Evolutionary conservation across 2,113 vertebrate genomes (phyloP).

Genomic region (Acanthisitta chloris): DNA sequence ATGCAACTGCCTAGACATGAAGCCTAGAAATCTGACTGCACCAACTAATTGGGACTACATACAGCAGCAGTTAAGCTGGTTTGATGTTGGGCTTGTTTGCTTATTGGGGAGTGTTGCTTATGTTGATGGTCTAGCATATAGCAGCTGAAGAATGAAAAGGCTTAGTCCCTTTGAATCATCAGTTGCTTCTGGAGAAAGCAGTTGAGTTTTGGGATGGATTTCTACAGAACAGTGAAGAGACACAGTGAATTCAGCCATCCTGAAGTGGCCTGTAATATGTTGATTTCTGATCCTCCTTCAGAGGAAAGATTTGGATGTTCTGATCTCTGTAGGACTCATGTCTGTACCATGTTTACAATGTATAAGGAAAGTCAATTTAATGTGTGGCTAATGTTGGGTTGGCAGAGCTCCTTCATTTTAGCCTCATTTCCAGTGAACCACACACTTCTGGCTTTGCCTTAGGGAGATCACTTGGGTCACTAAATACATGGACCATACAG

Average conservation of each 20-base stretch:
- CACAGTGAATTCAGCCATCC: neutral
- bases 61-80: neutral
- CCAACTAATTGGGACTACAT: neutral
- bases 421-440: neutral
- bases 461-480: neutral
- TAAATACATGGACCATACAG: neutral
- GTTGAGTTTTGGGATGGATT: neutral
- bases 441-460: neutral
- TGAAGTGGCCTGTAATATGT: neutral
- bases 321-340: neutral
- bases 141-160: neutral
- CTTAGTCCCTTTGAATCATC: neutral
- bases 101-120: neutral
- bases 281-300: neutral
- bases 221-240: neutral
- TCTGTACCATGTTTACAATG: neutral
- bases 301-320: neutral
- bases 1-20: neutral
- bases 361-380: neutral
- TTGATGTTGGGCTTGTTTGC: neutral
- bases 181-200: neutral
- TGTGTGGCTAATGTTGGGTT: neutral
- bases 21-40: neutral
- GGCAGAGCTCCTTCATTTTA: neutral
- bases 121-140: neutral